Base-by-base conservation (phyloP, 1,140 invertebrate species). In the Lucilia sericata region DNA sequence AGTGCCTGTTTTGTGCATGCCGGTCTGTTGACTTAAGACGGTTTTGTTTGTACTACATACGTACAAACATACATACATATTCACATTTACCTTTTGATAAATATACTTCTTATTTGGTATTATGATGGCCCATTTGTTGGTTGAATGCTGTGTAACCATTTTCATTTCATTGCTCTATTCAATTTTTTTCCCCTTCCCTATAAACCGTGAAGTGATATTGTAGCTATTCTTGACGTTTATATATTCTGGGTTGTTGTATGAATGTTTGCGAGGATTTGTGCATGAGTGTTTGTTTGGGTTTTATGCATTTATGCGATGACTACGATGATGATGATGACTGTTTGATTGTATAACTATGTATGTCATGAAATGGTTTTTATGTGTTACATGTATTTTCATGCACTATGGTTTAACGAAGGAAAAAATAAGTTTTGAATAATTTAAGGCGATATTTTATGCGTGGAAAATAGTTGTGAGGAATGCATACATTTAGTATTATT, bases 121-220 rank as follows among this genome's bases (percentile, higher is more conserved):
- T 70, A 70, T 70, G 65, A 70, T 70, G 65, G 65, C 65, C 65
- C 21, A 70, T 70, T 70, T 70, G 65, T 21, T 70, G 65, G n/a
- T 21, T n/a, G 19, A 70, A 70, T 70, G 65, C 21, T 70, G 65
- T 21, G 65, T 70, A 70, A 70, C 65, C 65, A 70, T 21, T 42
- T 70, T 70, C 21, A 70, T 25, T 70, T 70, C 65, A 10, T 21
- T 70, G 17, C 19, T 70, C 25, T 30, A 30, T 30, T 30, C 25
- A 30, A 30, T n/a, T 60, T 17, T n/a, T 14, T 60, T 60, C 5
- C 5, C 55, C 13, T 60, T 60, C 55, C 17, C 13, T 60, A 17
- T 60, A n/a, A 25, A 70, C 19, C 19, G 12, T 70, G n/a, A 21
- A 70, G 65, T 25, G 65, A 21, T 19, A 21, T 12, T 70, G 51